Evolutionary conservation across 2,113 vertebrate species (phyloP), one percentile per base, ranked within the genome.

Genomic region (Sebastes fasciatus): DNA sequence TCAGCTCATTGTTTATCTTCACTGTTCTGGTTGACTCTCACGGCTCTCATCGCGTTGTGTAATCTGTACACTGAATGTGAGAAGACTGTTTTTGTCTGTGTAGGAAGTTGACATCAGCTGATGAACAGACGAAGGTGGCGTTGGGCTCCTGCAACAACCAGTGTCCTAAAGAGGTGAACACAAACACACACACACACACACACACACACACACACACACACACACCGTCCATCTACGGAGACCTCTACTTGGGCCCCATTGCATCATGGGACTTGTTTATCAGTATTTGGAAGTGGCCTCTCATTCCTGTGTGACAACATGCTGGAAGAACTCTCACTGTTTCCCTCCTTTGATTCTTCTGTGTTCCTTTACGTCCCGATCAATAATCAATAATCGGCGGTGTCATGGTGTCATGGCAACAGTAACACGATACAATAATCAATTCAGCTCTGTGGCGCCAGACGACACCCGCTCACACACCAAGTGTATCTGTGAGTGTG

Each of bases 131-230:
- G 54, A 97, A 95, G 90, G 91, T 94, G 12, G 74, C 91, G 6
- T 91, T 99, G 69, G 84, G 85, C 86, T 99, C 97, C 81, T 99
- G 98, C 89, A 96, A 94, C 95, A 99, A 99, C 93, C 98, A 99
- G 88, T 99, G 98, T 93, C 98, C 98, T 40, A 98, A 97, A 95
- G 96, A 98, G 97, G 98, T 99, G 93, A 91, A 83, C 48, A 4
- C 67, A 34, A 77, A 72, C 67, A 62, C 48, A 64, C 71, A 55
- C 65, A 69, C 34, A 52, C 34, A 81, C 1, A 80, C 26, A 26
- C 26, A 26, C 26, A 26, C 26, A 66, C 62, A 60, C 80, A 63
- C 58, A 49, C 75, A 62, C 74, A 94, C 93, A 89, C 3, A 17
- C 13, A 23, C 2, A 13, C 6, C 6, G 23, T 61, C 58, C 58